Base-by-base conservation (phyloP, 1,140 invertebrate species). In the Dreissena rostriformis region DNA sequence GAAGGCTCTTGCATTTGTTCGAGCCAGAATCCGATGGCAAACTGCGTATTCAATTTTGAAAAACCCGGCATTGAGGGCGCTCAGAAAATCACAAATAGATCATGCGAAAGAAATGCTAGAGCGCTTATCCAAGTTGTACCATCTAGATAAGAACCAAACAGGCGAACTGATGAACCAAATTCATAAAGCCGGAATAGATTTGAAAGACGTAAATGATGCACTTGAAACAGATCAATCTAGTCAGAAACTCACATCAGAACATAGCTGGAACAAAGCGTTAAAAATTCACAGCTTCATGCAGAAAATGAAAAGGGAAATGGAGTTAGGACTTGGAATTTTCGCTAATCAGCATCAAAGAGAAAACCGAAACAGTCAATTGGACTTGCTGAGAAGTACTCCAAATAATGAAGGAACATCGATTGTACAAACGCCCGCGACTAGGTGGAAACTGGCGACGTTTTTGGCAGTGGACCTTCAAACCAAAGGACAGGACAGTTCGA, bases 11-110 rank as follows among this genome's bases (percentile, higher is more conserved):
- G 57, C 57, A 19, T 61, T 61, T 24, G 22, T 61, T 24, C 57
- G 57, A 61, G 57, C 57, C 17, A 61, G 57, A 61, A 61, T 61
- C 17, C 57, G 57, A n/a, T 61, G 57, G 57, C 57, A 61, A 24
- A 61, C 57, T n/a, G 57, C 57, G 57, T 61, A 61, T 24, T 61
- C 57, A 19, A 61, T 61, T 24, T 24, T 61, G 57, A 61, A 61
- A 19, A 61, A 61, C 11, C 57, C 57, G 22, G 57, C 57, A 61
- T 61, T 61, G 11, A 61, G 57, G 22, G 57, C 57, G 57, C 22
- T n/a, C 4, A 19, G 57, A 19, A 61, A 61, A 61, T 61, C 57
- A n/a, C 57, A 61, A 61, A 61, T 61, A 24, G 57, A 61, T 11
- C 22, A 11, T 61, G 57, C 22, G 57, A 61, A 61, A 11, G 17